Evolutionary conservation across 2,113 vertebrate species (phyloP), one percentile per base, ranked within the genome.

Genomic region (Chaenocephalus aceratus): DNA sequence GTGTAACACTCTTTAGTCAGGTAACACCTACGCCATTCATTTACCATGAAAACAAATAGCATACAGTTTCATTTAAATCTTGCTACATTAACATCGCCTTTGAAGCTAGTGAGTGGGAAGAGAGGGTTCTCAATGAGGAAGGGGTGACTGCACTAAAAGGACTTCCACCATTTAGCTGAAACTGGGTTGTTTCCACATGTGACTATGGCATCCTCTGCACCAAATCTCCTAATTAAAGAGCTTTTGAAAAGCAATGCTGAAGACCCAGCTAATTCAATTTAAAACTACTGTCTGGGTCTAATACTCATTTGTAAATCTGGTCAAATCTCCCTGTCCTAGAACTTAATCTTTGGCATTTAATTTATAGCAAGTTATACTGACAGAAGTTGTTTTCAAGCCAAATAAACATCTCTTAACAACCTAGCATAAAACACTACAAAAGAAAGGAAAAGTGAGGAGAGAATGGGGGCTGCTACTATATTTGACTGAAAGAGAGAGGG

Each of bases 321-420:
- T 44, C 34, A 59, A 73, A 62, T 75, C 57, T 75, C 36, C 52
- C 34, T 26, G 11, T 9, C 61, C 2, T 62, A 45, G 65, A 72
- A 21, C 59, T 30, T 18, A 15, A 16, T 53, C 54, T 23, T 68
- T 73, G 48, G 13, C 80, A 52, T 81, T 83, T 68, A 79, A 21
- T 77, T 63, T 79, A 64, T 68, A 73, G 62, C 54, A 79, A 61
- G 41, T 75, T 61, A 59, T 48, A 69, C 23, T 58, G 63, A 80
- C 64, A 77, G 15, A 71, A 53, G 16, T 9, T 54, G 18, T 49
- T 79, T 84, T 54, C 34, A 75, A 68, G 16, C 48, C 59, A 80
- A 86, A 89, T 73, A 85, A 80, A 87, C 68, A 83, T 76, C n/a
- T 81, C 18, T 66, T 63, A 65, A 81, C 69, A 87, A 88, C 78